Conservation (phyloP, 2,888 invertebrate species). For the Drosophila stalkeri region DNA sequence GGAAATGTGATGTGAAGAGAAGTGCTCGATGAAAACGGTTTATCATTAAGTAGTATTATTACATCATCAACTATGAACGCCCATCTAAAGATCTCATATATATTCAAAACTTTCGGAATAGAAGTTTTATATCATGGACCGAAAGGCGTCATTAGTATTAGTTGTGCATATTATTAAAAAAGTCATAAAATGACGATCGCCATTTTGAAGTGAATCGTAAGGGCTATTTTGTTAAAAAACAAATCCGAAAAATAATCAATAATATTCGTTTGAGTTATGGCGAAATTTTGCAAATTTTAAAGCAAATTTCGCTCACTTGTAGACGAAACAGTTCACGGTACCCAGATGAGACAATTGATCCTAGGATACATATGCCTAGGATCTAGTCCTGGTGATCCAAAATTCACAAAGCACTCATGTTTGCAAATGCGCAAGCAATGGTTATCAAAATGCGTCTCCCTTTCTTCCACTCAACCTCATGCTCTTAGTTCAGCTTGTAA, state of each 20-base stretch:
- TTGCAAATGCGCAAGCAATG: conserved; percentile 9
- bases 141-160: too few relatives aligned
- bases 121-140: too few relatives aligned
- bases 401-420: neutral
- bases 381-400: neutral
- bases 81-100: too few relatives aligned
- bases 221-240: neutral
- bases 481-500: neutral
- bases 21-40: too few relatives aligned
- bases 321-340: neutral
- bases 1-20: too few relatives aligned
- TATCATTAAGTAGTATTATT: too few relatives aligned
- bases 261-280: neutral
- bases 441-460: neutral
- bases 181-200: neutral
- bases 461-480: neutral
- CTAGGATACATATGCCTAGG: neutral
- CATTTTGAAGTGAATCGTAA: neutral
- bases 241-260: neutral
- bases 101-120: too few relatives aligned
- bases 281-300: neutral
- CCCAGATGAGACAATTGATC: neutral
- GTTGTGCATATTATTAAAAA: too few relatives aligned
- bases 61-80: too few relatives aligned
- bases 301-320: neutral